These are phyloP conservation scores for Salvator merianae DNA, from an alignment of 2,113 vertebrate species.

Conservation along the genomic window DNA sequence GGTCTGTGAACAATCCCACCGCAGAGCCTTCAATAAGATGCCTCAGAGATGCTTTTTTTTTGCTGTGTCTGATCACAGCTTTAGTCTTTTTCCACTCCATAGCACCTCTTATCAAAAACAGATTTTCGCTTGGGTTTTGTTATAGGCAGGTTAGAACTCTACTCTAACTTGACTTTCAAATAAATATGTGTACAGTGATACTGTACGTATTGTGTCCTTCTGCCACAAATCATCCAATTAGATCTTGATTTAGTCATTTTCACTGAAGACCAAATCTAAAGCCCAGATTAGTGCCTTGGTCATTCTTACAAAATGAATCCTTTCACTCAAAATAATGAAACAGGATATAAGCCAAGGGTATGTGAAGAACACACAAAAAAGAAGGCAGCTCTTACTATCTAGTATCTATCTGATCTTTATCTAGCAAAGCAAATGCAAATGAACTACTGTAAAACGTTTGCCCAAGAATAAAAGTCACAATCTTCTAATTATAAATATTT, in stretches of 20 bases:
- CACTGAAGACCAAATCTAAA: neutral
- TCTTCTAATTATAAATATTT: constrained; percentile 4
- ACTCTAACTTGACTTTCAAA: neutral
- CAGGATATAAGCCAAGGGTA: neutral
- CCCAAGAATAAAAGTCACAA: neutral
- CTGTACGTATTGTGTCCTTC: neutral
- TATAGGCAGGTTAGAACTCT: too few species aligned
- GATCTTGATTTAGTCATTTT: constrained; percentile 11
- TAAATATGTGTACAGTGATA: neutral
- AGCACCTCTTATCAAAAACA: neutral
- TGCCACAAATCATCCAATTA: neutral
- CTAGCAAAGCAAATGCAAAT: constrained; percentile 2
- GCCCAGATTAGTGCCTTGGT: neutral
- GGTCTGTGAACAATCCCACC: too few species aligned
- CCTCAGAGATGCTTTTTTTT: too few species aligned
- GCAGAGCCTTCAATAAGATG: too few species aligned
- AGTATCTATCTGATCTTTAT: constrained; percentile 14
- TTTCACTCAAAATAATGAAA: constrained; percentile 2
- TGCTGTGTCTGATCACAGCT: neutral
- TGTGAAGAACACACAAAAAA: neutral
- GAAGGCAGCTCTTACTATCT: constrained; percentile 13
- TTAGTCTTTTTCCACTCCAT: neutral
- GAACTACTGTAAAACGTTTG: neutral
- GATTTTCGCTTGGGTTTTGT: neutral
- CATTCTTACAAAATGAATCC: neutral